Evolutionary conservation across 1,140 invertebrate genomes (phyloP).

Genomic region (Drosophila pectinifera): DNA sequence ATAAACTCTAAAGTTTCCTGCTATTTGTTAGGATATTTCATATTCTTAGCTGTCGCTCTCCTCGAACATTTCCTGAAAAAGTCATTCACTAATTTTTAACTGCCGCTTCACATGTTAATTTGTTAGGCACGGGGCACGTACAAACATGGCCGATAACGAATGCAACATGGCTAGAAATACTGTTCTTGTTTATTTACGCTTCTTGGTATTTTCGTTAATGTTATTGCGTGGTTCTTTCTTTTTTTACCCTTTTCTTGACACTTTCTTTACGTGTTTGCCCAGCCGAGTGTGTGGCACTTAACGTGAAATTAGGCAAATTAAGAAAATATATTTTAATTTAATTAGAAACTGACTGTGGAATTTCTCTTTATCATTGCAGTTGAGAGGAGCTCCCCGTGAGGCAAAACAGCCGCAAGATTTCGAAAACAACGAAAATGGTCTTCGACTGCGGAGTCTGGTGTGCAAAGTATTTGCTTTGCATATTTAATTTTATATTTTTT

Average conservation of each 20-base stretch:
- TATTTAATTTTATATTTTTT: conserved; percentile 91
- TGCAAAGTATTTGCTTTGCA: conserved; percentile 90
- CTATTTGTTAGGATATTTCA: background rate
- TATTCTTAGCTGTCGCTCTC: no score
- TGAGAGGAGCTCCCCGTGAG: conserved; percentile 22
- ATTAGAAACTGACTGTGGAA: conserved; percentile 45
- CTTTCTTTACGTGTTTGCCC: conserved; percentile 51
- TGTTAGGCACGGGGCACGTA: conserved; percentile 70
- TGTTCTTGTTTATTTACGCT: conserved; percentile 46
- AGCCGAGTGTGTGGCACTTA: conserved; percentile 46
- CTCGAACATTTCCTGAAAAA: conserved; percentile 25
- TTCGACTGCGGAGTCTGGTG: conserved; percentile 87
- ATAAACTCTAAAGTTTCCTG: no score
- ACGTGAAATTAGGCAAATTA: conserved; percentile 63
- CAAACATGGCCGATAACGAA: conserved; percentile 50
- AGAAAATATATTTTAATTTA: conserved; percentile 47
- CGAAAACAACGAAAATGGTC: conserved; percentile 85
- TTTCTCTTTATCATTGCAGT: conserved; percentile 59
- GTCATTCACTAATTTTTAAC: conserved; percentile 52
- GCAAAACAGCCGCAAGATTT: conserved; percentile 75
- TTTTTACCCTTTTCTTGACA: conserved; percentile 36
- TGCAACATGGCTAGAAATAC: conserved; percentile 43
- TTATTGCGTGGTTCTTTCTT: conserved; percentile 7
- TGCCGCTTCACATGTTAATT: conserved; percentile 73
- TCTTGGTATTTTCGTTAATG: conserved; percentile 26